Evolutionary conservation across 2,888 invertebrate genomes (phyloP), one percentile per base, ranked within the genome.

Genomic region (Pseudeuparius sepicola): DNA sequence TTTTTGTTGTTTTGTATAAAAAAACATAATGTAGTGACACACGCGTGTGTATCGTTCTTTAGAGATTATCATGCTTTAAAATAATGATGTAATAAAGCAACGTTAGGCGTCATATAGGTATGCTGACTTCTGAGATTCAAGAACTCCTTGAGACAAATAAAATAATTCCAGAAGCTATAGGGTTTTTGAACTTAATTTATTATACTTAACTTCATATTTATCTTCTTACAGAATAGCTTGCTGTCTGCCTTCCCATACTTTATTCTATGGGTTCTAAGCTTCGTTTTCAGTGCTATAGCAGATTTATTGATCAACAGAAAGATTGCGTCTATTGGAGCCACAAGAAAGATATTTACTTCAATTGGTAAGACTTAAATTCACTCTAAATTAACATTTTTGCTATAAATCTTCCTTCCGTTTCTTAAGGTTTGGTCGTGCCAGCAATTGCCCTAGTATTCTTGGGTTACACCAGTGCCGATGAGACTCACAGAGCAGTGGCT

Each of bases 211-310:
- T n/a, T n/a, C n/a, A n/a, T n/a, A n/a, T n/a, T 20, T 18, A 27
- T 36, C 41, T 38, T 9, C 36, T 66, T 63, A 7, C 57, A 76
- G 70, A 81, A 79, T 49, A 79, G 80, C 3, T 47, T 75, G 4
- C 55, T 81, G 1, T 82, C 83, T 0, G 73, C 80, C 0, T 53
- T 82, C 14, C 84, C 84, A 0, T 86, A 87, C 54, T 60, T 84
- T 13, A 69, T 71, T 0, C 80, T 84, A 65, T 84, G 78, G 68
- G 39, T 78, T 9, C 57, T 80, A 27, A 78, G 80, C 47, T 78
- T 83, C 48, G 66, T 78, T 1, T 73, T 82, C 59, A 80, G 84
- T 4, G 68, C 66, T 20, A 52, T 73, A 31, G 75, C 83, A 0
- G 81, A 83, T 48, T 54, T 66, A 32, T 56, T 75, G 1, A 67